Base-by-base conservation (phyloP, 2,797 vertebrate genomes). In the Bovichtus diacanthus region DNA sequence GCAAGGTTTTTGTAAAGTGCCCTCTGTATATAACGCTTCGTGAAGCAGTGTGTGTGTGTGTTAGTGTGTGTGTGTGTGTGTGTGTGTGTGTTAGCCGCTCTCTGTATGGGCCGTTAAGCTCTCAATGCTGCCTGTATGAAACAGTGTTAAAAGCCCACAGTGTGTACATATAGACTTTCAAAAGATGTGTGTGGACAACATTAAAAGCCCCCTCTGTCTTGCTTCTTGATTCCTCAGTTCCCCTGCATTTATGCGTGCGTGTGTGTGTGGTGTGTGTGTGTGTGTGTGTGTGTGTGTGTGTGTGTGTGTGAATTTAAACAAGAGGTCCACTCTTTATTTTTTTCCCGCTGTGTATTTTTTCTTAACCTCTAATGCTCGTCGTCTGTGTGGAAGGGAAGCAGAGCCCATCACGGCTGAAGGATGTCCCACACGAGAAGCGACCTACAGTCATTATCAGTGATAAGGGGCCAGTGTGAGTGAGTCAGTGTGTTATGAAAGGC, bases 71-170 rank as follows among this genome's bases (percentile, higher is more conserved):
- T 74, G 68, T 70, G 74, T 21, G 53, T 68, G 67, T 70, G 53
- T 50, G 64, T 81, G 47, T 78, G 80, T 62, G 73, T 83, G 79
- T 65, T 65, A 76, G 88, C 47, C 55, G 47, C 69, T 81, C 81
- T 90, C 80, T 90, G 84, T 88, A 81, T 72, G 78, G 80, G 64
- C 74, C 10, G 51, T 84, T 84, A 71, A 84, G 84, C 81, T 85
- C 85, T 93, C 88, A 93, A 91, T 91, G 91, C 90, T 61, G 88
- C 88, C 90, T 93, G 90, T 93, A 92, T 93, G 84, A 88, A 83
- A 82, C 87, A 84, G 88, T 88, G 88, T 88, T 87, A 90, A 92
- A 92, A 88, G 87, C 90, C 80, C 78, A 82, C 88, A 87, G 86
- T 93, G 93, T 90, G 88, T 64, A 71, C 80, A 79, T 84, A 80